These are phyloP conservation scores for Hymenochirus boettgeri DNA, from an alignment of 2,113 vertebrate species.

Conservation along the genomic window DNA sequence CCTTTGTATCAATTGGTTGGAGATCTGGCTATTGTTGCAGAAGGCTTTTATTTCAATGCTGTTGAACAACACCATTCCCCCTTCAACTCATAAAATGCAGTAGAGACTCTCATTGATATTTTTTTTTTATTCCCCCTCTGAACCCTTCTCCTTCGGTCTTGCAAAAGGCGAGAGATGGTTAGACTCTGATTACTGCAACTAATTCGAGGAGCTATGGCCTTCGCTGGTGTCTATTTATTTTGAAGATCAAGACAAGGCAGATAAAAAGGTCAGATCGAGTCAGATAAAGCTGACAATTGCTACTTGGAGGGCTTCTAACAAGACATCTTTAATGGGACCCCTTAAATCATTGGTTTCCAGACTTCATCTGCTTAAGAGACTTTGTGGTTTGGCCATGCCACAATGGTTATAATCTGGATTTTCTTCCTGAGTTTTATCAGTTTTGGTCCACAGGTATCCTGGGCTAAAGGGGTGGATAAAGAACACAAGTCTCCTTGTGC, in stretches of 20 bases:
- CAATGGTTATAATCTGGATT: slow-evolving; percentile 84
- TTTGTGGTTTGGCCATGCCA: slow-evolving; percentile 68
- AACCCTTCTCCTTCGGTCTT: slow-evolving; percentile 11
- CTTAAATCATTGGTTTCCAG: slow-evolving; percentile 50
- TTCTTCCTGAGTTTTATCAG: slow-evolving; percentile 75
- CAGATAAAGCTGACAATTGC: slow-evolving; percentile 52
- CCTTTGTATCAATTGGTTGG: slow-evolving; percentile 81
- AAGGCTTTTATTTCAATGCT: slow-evolving; percentile 75
- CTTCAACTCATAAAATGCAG: slow-evolving; percentile 60
- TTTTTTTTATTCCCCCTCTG: not conserved
- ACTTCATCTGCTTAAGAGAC: slow-evolving; percentile 57
- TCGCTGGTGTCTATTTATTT: slow-evolving; percentile 57
- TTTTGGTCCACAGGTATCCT: slow-evolving; percentile 54
- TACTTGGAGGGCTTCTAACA: slow-evolving; percentile 46
- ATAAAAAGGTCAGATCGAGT: slow-evolving; percentile 54
- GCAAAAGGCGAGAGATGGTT: slow-evolving; percentile 48
- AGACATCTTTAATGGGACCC: slow-evolving; percentile 75
- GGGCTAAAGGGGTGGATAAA: slow-evolving; percentile 45
- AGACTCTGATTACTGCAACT: slow-evolving; percentile 55
- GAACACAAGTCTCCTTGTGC: slow-evolving; percentile 54
- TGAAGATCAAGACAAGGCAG: slow-evolving; percentile 55
- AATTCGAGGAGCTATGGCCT: slow-evolving; percentile 55
- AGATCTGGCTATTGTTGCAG: slow-evolving; percentile 79
- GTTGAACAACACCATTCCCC: slow-evolving; percentile 61
- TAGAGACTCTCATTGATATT: slow-evolving; percentile 33